These are phyloP conservation scores for Drosophila meridiana DNA, from an alignment of 2,888 invertebrate genomes.

Conservation along the genomic window DNA sequence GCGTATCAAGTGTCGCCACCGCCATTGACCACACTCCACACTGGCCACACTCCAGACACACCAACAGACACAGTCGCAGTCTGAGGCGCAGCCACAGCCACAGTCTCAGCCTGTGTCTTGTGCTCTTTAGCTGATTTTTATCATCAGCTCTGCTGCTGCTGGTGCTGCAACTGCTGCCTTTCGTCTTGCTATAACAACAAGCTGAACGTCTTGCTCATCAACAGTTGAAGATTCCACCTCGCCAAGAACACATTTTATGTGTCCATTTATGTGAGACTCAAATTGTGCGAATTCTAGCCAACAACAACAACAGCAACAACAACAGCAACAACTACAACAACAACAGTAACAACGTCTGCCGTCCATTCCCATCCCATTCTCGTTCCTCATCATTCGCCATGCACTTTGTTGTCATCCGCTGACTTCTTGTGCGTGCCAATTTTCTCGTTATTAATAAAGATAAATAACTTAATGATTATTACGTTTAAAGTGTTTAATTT, in stretches of 20 bases:
- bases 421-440: conserved; percentile 77
- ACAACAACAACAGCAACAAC: conserved; percentile 10
- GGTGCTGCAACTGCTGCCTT: conserved; percentile 42
- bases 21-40: conserved; percentile 18
- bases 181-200: conserved; percentile 49
- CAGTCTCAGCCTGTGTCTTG: conserved; percentile 15
- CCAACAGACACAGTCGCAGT: conserved; percentile 2
- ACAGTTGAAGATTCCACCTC: conserved; percentile 29
- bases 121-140: conserved; percentile 71
- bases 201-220: conserved; percentile 61
- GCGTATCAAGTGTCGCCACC: conserved; percentile 83
- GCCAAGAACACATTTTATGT: conserved; percentile 70
- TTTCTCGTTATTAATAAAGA: conserved; percentile 80
- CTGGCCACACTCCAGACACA: conserved; percentile 18
- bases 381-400: conserved; percentile 28
- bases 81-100: not conserved
- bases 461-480: conserved; percentile 81
- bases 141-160: conserved; percentile 48
- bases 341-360: conserved; percentile 16
- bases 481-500: conserved; percentile 79
- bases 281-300: conserved; percentile 73
- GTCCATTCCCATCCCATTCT: conserved; percentile 34
- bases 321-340: not conserved
- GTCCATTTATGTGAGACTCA: conserved; percentile 76
- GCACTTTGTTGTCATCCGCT: conserved; percentile 65